Base-by-base conservation (phyloP, 2,113 vertebrate genomes). In the Odocoileus virginianus region DNA sequence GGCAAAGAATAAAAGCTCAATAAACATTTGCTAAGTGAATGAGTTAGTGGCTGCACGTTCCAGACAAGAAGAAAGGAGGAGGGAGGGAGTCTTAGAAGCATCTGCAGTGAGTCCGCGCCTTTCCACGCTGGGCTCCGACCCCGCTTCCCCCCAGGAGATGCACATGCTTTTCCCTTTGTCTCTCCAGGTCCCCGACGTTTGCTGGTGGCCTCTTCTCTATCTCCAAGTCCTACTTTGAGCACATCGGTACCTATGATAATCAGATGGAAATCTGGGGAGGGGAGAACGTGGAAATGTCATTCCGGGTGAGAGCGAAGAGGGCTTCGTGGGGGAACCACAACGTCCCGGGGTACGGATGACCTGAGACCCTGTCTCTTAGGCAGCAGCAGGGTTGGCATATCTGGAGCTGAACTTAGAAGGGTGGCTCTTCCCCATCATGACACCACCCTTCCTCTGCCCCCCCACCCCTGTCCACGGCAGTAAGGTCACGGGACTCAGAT, bases 241-340 rank as follows among this genome's bases (percentile, higher is more conserved):
- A 99, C 98, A 99, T 99, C 2, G 99, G 99, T 85, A 99, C 99
- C 58, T 99, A 99, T 1, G 99, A 99, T 0, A 99, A 99, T 96
- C 99, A 99, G 98, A 99, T 99, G 99, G 99, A 99, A 99, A 99
- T 99, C 93, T 99, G 99, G 99, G 99, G 99, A 13, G 99, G 99
- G 0, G 99, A 99, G 98, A 99, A 99, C n/a, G 99, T 99, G 91
- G 99, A 99, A 98, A 99, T 99, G 99, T 99, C 99, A 8, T 99
- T 99, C 98, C 99, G 99, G 99, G 99, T 99, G 93, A 98, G 99
- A 98, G 36, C 2, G 8, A 94, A 83, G 52, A 81, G 16, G 85
- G 79, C 82, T 74, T 40, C 0, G 7, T 30, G n/a, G 89, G 97
- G 93, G 50, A 54, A 85, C 36, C 76, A 40, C 87, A 30, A 3